A percentile compares a stretch with the other conserved stretches of the same genome.
Conservation (phyloP, 1,140 invertebrate species). For the Triops cancriformis region DNA sequence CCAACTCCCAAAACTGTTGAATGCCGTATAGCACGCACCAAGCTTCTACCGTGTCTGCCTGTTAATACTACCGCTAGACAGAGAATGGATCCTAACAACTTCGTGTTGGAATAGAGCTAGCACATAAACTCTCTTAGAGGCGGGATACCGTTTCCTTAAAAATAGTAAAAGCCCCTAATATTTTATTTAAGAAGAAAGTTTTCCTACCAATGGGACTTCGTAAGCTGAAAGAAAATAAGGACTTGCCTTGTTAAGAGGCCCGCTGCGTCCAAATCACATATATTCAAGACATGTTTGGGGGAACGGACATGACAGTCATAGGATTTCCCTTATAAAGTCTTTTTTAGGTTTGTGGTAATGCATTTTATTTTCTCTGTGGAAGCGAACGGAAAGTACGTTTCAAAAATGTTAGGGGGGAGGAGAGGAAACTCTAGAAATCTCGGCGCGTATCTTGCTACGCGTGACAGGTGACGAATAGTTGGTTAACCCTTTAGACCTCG, state of each 20-base stretch:
- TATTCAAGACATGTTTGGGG: neutral
- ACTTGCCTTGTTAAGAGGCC: neutral
- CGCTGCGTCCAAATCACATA: neutral
- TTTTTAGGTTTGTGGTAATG: too few relatives aligned
- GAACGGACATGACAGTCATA: neutral
- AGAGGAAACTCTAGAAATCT: too few relatives aligned
- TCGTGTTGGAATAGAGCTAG: too few relatives aligned
- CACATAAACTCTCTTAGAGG: too few relatives aligned
- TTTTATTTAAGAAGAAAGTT: too few relatives aligned
- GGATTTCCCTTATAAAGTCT: neutral
- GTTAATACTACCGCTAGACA: neutral
- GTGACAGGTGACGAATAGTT: conserved; percentile 13
- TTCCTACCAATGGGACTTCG: too few relatives aligned
- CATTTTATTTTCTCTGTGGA: neutral
- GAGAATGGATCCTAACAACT: too few relatives aligned
- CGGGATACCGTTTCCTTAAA: too few relatives aligned
- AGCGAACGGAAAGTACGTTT: neutral
- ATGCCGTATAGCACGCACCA: neutral
- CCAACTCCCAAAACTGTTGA: neutral
- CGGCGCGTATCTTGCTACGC: too few relatives aligned
- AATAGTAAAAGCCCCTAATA: too few relatives aligned
- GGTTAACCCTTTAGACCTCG: neutral
- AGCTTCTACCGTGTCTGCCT: neutral
- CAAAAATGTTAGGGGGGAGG: neutral
- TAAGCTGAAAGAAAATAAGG: neutral